phyloP scores from a whole-genome alignment of 2,113 vertebrate species.

The Cricetomys ansorgei region DNA sequence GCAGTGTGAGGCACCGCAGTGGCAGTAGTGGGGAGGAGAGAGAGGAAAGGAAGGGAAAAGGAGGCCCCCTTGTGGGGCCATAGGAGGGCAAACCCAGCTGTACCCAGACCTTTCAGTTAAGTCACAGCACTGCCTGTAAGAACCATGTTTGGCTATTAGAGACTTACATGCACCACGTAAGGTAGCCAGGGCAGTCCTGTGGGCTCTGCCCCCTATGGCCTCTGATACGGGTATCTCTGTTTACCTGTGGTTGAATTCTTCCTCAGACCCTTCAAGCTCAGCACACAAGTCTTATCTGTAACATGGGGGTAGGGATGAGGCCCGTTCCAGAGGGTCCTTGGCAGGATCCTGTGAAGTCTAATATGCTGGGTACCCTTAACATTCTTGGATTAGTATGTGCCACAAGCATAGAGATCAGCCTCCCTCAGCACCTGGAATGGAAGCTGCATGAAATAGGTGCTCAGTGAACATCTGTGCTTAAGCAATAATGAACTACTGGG shows the following conservation, averaged over 20 bases:
- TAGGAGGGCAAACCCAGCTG: neutral
- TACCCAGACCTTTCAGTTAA: neutral
- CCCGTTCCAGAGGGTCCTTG: neutral
- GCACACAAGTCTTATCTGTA: neutral
- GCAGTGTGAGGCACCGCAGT: accelerated
- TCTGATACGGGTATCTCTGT: neutral
- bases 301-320: neutral
- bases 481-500: neutral
- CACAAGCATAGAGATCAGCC: neutral
- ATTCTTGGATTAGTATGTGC: neutral
- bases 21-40: too few relatives aligned
- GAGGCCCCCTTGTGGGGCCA: neutral
- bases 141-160: neutral
- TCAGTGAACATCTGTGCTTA: neutral
- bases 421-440: neutral
- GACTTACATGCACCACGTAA: neutral
- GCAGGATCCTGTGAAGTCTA: neutral
- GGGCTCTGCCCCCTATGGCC: too few relatives aligned
- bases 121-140: neutral
- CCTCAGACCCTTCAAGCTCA: neutral
- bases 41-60: accelerated
- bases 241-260: neutral
- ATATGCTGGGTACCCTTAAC: neutral
- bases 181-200: accelerated
- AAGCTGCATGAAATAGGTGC: accelerated